Percentiles rank a stretch among this genome's conserved stretches.
These are phyloP conservation scores for Stenodera caucasica DNA, from an alignment of 2,888 invertebrate species.

Conservation along the genomic window DNA sequence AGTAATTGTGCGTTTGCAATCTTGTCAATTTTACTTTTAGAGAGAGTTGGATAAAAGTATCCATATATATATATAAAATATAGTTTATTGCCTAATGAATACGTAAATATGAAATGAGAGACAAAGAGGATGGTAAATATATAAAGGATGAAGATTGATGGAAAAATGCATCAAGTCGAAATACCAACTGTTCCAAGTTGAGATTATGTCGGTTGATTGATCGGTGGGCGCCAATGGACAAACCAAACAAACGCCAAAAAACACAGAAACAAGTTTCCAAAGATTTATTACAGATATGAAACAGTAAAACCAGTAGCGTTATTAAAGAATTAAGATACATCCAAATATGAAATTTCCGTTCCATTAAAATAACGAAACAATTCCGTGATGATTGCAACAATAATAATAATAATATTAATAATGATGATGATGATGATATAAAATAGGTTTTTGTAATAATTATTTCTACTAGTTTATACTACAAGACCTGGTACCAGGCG, in stretches of 20 bases:
- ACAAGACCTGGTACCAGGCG: too few species aligned
- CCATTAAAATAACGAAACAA: too few species aligned
- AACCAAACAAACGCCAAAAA: not conserved
- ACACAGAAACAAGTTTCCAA: not conserved
- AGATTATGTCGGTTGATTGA: slow-evolving; percentile 4
- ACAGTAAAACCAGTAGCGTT: not conserved
- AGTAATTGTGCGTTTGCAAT: slow-evolving; percentile 20
- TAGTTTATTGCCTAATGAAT: too few species aligned
- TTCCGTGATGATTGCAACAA: too few species aligned
- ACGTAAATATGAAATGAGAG: not conserved
- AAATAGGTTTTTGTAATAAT: too few species aligned
- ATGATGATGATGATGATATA: too few species aligned
- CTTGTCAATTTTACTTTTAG: not conserved
- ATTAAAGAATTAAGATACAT: not conserved
- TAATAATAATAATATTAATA: too few species aligned
- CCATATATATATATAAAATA: too few species aligned
- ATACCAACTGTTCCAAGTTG: not conserved
- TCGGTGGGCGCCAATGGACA: slow-evolving; percentile 8
- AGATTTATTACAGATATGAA: slow-evolving; percentile 3
- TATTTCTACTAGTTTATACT: not conserved
- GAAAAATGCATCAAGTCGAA: slow-evolving; percentile 3
- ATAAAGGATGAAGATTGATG: not conserved
- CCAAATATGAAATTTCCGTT: not conserved
- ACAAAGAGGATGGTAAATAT: not conserved
- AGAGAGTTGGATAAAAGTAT: too few species aligned